A percentile compares a stretch with the other conserved stretches of the same genome.
These are phyloP conservation scores for Hycleus phaleratus DNA, from an alignment of 1,140 invertebrate genomes.

Conservation along the genomic window DNA sequence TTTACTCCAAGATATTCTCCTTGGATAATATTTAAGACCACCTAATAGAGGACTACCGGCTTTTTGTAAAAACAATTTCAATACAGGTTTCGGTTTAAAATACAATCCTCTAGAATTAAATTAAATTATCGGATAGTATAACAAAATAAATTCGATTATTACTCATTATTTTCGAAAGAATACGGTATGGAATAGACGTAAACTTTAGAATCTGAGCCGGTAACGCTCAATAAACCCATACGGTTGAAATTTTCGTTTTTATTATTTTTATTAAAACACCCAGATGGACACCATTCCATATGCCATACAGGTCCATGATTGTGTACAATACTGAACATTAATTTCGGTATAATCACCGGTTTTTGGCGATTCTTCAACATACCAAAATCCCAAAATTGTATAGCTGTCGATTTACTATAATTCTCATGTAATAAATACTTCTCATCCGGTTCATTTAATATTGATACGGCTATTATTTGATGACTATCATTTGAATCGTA, in stretches of 20 bases:
- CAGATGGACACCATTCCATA: conserved; percentile 70
- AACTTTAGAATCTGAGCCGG: conserved; percentile 54
- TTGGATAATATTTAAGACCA: conserved; percentile 24
- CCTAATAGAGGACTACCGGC: conserved; percentile 11
- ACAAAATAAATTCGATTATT: conserved; percentile 1
- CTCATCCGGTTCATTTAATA: conserved; percentile 42
- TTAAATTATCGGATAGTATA: background rate
- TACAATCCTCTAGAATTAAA: conserved; percentile 23
- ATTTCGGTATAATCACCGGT: conserved; percentile 25
- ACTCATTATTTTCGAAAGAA: conserved; percentile 20
- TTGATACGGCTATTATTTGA: conserved; percentile 51
- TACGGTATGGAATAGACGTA: conserved; percentile 53
- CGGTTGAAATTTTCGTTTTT: conserved; percentile 38
- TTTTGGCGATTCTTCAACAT: conserved; percentile 37
- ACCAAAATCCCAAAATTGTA: conserved; percentile 56
- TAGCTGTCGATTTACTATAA: conserved; percentile 42
- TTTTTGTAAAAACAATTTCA: conserved; percentile 27
- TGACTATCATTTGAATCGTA: conserved; percentile 28
- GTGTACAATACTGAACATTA: conserved; percentile 53
- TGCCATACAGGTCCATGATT: conserved; percentile 59
- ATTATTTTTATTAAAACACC: conserved; percentile 42
- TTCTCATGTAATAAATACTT: conserved; percentile 37
- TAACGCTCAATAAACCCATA: conserved; percentile 62
- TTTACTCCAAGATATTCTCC: conserved; percentile 38
- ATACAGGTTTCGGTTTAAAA: conserved; percentile 33